Conservation (phyloP, 2,888 invertebrate species). For the Camponotus fellah region DNA sequence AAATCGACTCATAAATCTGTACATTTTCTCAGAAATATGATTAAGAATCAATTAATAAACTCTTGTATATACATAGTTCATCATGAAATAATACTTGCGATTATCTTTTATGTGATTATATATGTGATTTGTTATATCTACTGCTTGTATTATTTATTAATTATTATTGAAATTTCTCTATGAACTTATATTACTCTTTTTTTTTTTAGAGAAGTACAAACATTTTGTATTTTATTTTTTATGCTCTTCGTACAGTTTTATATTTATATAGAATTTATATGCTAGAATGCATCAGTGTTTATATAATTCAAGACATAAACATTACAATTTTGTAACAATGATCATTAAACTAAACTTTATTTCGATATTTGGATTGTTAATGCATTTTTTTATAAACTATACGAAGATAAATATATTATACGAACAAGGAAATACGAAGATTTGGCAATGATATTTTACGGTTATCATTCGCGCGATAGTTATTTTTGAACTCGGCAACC, state of each 20-base stretch:
- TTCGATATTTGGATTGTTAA: slow-evolving; percentile 31
- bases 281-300: background rate
- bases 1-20: background rate
- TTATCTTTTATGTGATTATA: slow-evolving; percentile 4
- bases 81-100: background rate
- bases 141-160: background rate
- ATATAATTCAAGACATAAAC: background rate
- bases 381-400: background rate
- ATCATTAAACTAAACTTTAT: slow-evolving; percentile 8
- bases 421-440: background rate
- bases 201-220: slow-evolving; percentile 18
- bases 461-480: background rate
- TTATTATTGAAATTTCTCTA: background rate
- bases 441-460: slow-evolving; percentile 1
- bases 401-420: background rate
- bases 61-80: background rate
- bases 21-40: background rate
- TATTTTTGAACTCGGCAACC: background rate
- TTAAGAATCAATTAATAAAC: slow-evolving; percentile 22
- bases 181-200: background rate
- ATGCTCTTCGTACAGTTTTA: slow-evolving; percentile 7
- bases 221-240: background rate
- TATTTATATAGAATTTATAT: slow-evolving; percentile 15
- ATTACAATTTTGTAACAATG: background rate
- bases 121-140: background rate